A percentile compares a stretch with the other conserved stretches of the same genome.
These are phyloP conservation scores for Rhipidura dahli DNA, from an alignment of 2,113 vertebrate genomes.

Conservation along the genomic window DNA sequence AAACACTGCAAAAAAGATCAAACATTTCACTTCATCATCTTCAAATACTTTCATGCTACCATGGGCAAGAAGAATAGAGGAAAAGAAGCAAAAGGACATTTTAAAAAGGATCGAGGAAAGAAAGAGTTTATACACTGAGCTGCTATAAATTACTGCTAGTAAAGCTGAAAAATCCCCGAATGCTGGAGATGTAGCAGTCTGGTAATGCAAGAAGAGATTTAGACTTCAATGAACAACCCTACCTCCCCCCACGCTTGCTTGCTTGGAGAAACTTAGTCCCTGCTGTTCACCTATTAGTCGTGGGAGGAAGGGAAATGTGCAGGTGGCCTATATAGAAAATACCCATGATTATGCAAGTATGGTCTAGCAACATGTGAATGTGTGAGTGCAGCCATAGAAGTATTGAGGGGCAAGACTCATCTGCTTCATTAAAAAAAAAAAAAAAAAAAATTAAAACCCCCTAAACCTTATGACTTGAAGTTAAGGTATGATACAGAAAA, in stretches of 20 bases:
- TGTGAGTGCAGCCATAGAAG: background rate
- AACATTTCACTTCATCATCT: constrained; percentile 28
- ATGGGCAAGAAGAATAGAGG: constrained; percentile 27
- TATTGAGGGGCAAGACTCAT: background rate
- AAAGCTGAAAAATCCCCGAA: background rate
- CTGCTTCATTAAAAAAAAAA: background rate
- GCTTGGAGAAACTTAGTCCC: background rate
- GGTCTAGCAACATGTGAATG: background rate
- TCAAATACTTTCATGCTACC: constrained; percentile 49
- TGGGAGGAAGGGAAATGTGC: background rate
- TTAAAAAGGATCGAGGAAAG: constrained; percentile 12
- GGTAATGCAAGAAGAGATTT: background rate
- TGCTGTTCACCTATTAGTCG: constrained; percentile 1
- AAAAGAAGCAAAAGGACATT: background rate
- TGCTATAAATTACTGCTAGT: constrained; percentile 1
- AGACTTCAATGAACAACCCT: background rate
- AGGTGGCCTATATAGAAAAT: background rate
- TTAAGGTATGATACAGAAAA: background rate
- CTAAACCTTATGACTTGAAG: background rate
- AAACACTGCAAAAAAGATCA: constrained; percentile 48
- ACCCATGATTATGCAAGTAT: background rate
- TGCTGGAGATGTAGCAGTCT: background rate
- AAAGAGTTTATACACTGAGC: constrained; percentile 8
- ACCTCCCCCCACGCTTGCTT: background rate
- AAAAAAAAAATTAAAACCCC: background rate